Conservation (phyloP, 92 coral and sea anemone species). For the Palythoa caribaeorum region DNA sequence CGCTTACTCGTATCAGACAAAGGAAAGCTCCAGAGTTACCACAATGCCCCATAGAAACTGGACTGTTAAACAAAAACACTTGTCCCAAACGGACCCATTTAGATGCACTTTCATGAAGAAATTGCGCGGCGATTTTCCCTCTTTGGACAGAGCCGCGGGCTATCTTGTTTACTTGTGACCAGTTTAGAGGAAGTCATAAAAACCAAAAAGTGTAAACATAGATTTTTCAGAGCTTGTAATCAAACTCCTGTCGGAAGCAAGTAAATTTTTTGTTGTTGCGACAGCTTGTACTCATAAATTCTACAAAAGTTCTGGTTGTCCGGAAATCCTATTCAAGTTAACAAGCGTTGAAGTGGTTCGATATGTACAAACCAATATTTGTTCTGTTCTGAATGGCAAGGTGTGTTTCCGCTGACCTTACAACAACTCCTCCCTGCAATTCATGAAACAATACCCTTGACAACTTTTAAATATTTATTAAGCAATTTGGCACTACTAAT, state of each 20-base stretch:
- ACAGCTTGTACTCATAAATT: slow-evolving; percentile 40
- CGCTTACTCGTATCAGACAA: slow-evolving; percentile 15
- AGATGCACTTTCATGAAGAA: not conserved
- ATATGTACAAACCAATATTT: slow-evolving; percentile 70
- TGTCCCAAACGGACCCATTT: slow-evolving; percentile 7
- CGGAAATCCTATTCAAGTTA: slow-evolving; percentile 79
- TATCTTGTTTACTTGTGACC: slow-evolving; percentile 31
- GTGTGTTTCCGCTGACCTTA: slow-evolving; percentile 73
- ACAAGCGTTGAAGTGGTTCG: slow-evolving; percentile 58
- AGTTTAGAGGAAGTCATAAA: slow-evolving; percentile 35
- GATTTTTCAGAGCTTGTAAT: slow-evolving; percentile 29
- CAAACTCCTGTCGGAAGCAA: slow-evolving; percentile 49
- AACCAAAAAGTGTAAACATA: slow-evolving; percentile 21
- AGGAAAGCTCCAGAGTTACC: slow-evolving; percentile 1
- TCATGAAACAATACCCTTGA: slow-evolving; percentile 84
- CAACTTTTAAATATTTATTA: slow-evolving; percentile 91
- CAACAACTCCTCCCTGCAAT: slow-evolving; percentile 94
- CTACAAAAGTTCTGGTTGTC: slow-evolving; percentile 41
- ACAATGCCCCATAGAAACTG: slow-evolving; percentile 25
- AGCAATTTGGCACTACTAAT: slow-evolving; percentile 76
- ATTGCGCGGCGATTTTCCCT: not conserved
- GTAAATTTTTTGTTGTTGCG: slow-evolving; percentile 36
- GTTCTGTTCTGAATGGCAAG: slow-evolving; percentile 58
- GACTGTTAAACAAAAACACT: slow-evolving; percentile 16
- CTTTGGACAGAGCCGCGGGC: slow-evolving; percentile 35